Percentiles rank a stretch among this genome's conserved stretches.
These are phyloP conservation scores for Cynoglossus semilaevis DNA, from an alignment of 2,113 vertebrate genomes.

Conservation along the genomic window DNA sequence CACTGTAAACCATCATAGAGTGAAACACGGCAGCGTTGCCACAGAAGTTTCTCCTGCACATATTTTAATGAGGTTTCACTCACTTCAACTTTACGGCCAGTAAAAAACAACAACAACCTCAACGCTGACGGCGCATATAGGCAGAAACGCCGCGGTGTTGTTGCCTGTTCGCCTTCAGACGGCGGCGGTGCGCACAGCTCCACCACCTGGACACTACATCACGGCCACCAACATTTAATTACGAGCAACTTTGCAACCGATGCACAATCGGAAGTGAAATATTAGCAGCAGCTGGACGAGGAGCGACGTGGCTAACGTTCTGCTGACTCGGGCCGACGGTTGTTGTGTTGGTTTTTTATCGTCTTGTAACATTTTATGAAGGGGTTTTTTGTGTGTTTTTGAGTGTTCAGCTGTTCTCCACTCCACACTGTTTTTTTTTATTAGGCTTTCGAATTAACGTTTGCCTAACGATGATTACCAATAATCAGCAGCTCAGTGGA, in stretches of 20 bases:
- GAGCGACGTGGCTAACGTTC: background rate
- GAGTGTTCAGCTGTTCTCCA: conserved; percentile 10
- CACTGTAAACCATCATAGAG: too few relatives aligned
- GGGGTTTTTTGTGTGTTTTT: background rate
- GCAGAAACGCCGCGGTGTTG: too few relatives aligned
- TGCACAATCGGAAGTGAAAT: conserved; percentile 4
- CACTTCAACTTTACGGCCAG: too few relatives aligned
- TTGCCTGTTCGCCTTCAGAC: background rate
- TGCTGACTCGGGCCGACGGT: conserved; percentile 11
- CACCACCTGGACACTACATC: background rate
- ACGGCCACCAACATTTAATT: background rate
- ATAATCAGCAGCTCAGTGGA: background rate
- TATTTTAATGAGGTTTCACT: too few relatives aligned
- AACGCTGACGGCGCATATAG: too few relatives aligned
- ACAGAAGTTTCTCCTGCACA: too few relatives aligned
- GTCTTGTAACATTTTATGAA: conserved; percentile 18
- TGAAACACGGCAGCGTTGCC: too few relatives aligned
- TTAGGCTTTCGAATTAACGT: background rate
- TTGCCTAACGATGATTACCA: background rate
- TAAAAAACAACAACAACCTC: too few relatives aligned
- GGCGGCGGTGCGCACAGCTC: background rate
- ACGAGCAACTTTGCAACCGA: background rate
- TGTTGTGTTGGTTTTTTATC: conserved; percentile 14
- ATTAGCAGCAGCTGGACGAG: conserved; percentile 31
- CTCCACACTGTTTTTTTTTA: background rate